Evolutionary conservation across 2,113 vertebrate genomes (phyloP).

Genomic region (Pelecanus crispus): DNA sequence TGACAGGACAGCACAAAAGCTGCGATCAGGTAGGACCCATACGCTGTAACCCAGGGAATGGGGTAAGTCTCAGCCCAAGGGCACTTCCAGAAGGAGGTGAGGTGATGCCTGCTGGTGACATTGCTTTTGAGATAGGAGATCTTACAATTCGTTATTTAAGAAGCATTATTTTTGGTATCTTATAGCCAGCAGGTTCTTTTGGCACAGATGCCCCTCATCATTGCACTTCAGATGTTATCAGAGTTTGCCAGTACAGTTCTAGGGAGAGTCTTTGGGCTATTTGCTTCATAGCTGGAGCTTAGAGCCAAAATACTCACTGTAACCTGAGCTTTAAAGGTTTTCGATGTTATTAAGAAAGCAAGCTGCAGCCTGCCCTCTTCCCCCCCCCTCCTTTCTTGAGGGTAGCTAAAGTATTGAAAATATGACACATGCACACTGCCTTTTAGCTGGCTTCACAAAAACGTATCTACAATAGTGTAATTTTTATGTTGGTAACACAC

Average conservation of each 20-base stretch:
- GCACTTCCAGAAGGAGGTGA: background rate
- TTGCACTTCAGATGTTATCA: background rate
- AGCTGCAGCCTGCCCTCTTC: slow-evolving; percentile 14
- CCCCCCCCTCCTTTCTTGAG: background rate
- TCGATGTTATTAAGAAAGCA: slow-evolving; percentile 24
- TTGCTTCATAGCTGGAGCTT: background rate
- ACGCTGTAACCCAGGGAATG: background rate
- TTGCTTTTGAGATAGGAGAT: background rate
- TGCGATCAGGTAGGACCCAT: background rate
- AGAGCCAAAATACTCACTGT: slow-evolving; percentile 2
- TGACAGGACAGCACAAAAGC: background rate
- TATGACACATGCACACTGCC: rapidly evolving
- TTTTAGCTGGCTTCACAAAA: background rate
- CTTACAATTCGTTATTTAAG: background rate
- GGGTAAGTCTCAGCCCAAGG: background rate
- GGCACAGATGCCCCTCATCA: background rate
- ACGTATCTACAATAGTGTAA: background rate
- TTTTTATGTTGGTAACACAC: background rate
- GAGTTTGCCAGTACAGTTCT: background rate
- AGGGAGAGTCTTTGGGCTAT: background rate
- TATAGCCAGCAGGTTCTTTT: background rate
- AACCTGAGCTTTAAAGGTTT: slow-evolving; percentile 27
- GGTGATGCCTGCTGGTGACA: background rate
- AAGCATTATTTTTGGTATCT: background rate
- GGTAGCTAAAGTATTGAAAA: background rate